Evolutionary conservation across 30 jellyfish, hydroid and myxozoan species (phyloP).

Genomic region (Nemopilema nomurai): DNA sequence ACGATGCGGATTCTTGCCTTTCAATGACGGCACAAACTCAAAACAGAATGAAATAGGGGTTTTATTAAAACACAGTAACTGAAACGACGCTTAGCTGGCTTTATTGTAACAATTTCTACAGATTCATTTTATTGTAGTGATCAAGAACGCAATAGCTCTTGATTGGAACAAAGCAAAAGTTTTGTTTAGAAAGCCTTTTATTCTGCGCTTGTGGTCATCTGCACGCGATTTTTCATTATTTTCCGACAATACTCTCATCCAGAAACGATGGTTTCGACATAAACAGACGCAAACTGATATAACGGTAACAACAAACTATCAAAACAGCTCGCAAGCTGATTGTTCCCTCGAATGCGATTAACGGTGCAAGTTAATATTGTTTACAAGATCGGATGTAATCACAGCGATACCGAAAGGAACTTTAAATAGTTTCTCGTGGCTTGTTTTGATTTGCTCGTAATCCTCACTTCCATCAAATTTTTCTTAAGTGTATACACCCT

Average conservation of each 20-base stretch:
- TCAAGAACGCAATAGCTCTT: background rate
- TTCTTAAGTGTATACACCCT: background rate
- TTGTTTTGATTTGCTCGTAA: background rate
- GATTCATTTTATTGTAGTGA: too few species aligned
- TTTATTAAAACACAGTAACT: too few species aligned
- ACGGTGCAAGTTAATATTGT: background rate
- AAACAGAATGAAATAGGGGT: background rate
- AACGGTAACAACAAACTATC: background rate
- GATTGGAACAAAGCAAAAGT: background rate
- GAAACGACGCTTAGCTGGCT: background rate
- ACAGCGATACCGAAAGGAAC: background rate
- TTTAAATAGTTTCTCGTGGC: background rate
- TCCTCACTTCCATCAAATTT: background rate
- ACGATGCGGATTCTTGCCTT: background rate
- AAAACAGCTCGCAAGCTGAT: background rate
- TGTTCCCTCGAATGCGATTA: background rate
- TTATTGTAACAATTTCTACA: background rate
- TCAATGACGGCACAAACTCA: background rate
- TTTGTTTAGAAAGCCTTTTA: background rate
- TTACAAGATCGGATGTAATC: background rate
- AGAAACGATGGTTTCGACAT: background rate
- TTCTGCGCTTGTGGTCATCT: background rate
- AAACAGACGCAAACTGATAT: background rate
- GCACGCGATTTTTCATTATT: background rate
- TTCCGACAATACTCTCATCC: background rate